Percentiles rank a stretch among this genome's conserved stretches.
phyloP scores from a whole-genome alignment of 2,113 vertebrate species.

The Cebus imitator region DNA sequence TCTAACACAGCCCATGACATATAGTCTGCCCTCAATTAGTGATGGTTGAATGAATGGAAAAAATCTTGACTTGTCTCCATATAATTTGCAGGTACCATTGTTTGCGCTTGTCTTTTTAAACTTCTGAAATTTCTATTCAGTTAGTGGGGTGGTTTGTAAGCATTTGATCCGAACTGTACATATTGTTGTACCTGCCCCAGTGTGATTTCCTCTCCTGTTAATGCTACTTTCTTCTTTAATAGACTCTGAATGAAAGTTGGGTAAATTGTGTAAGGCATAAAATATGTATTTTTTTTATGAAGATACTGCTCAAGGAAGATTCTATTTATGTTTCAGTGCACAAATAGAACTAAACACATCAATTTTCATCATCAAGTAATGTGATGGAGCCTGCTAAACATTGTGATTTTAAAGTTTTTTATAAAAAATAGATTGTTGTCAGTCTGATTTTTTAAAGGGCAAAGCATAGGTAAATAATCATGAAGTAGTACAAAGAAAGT shows the following conservation, averaged over 20 bases:
- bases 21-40: not conserved
- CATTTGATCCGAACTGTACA: rapidly evolving
- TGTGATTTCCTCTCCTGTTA: not conserved
- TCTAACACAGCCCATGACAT: not conserved
- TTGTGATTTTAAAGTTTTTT: not conserved
- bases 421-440: not conserved
- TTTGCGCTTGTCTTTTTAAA: not conserved
- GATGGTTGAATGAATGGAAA: not conserved
- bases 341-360: not conserved
- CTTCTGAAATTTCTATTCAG: not conserved
- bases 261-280: not conserved
- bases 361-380: not conserved
- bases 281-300: not conserved
- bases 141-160: too few relatives aligned
- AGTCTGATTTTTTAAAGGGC: not conserved
- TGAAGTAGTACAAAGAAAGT: not conserved
- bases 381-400: not conserved
- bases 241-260: not conserved
- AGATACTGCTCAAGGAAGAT: not conserved
- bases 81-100: too few relatives aligned
- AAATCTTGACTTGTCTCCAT: not conserved
- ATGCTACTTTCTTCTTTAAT: not conserved
- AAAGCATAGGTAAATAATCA: not conserved
- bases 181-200: not conserved
- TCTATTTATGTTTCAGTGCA: not conserved